Evolutionary conservation across 2,888 invertebrate genomes (phyloP).

Genomic region (Ophion obscuratus): DNA sequence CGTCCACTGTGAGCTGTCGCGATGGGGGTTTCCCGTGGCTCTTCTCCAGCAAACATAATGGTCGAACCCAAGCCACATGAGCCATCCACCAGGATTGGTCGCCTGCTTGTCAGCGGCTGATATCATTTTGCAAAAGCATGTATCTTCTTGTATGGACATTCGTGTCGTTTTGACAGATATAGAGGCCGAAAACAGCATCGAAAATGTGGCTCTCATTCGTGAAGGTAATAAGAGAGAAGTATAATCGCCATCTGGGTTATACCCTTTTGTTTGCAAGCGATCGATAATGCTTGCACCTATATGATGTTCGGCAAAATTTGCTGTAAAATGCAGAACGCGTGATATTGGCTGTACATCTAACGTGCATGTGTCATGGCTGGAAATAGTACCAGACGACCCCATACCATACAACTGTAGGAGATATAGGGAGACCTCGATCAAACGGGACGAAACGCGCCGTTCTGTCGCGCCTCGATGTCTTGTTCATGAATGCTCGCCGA

Average conservation of each 20-base stretch:
- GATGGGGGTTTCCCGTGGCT: conserved; percentile 20
- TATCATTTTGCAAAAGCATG: too few relatives aligned
- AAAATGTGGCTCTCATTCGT: too few relatives aligned
- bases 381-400: not conserved
- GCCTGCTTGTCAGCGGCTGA: too few relatives aligned
- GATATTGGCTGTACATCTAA: conserved; percentile 21
- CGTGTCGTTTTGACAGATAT: too few relatives aligned
- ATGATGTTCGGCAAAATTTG: conserved; percentile 36
- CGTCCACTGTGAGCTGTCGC: conserved; percentile 68
- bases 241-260: not conserved
- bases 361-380: not conserved
- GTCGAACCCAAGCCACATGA: not conserved
- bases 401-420: conserved; percentile 23
- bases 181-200: too few relatives aligned
- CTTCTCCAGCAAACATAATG: conserved; percentile 9
- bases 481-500: conserved; percentile 47
- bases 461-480: conserved; percentile 55
- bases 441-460: conserved; percentile 48
- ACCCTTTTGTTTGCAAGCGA: conserved; percentile 2
- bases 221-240: too few relatives aligned
- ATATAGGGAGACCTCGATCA: not conserved
- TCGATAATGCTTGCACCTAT: conserved; percentile 12
- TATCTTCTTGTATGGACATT: too few relatives aligned
- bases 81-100: too few relatives aligned
- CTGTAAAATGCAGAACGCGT: conserved; percentile 9